Evolutionary conservation across 2,888 invertebrate species (phyloP), one percentile per base, ranked within the genome.

Genomic region (Plusia festucae): DNA sequence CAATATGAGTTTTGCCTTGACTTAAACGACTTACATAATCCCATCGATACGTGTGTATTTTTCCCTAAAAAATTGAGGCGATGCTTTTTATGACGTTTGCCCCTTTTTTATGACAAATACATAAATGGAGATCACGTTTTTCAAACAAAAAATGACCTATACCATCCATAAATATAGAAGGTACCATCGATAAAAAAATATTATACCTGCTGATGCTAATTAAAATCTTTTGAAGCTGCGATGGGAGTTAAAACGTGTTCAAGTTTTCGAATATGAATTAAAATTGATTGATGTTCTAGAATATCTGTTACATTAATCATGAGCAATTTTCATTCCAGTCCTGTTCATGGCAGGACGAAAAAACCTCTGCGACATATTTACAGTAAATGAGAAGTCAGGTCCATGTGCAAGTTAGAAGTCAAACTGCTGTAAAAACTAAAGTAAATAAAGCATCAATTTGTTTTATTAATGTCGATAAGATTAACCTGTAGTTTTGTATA

Each of bases 1-100:
- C 81, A 86, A 85, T 65, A 67, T 74, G 60, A 71, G 66, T 79
- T 70, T 84, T 76, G 74, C 78, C 82, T 84, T 80, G 78, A 75
- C 77, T 76, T 78, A 77, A 75, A 72, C 76, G 63, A 71, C 63
- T 79, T 81, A 82, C 76, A 82, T 76, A 76, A 76, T 68, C 24
- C 30, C 65, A 65, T 61, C 69, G 69, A 76, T 67, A 57, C 46
- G 62, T 76, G 79, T 65, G 73, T 78, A 77, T 77, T 78, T 69
- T 68, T 64, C 69, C 73, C 74, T 69, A 71, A 57, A 67, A 62
- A 67, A 74, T 65, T 70, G 68, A 68, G 63, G 52, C 63, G 61
- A 70, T 44, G 15, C 60, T 65, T 76, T 74, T 62, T 71, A 63
- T 63, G 61, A 73, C 58, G 64, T 58, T 70, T 51, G 60, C 51